Percentiles rank a stretch among this genome's conserved stretches.
Conservation (phyloP, 2,888 invertebrate species). For the Protonemura montana region DNA sequence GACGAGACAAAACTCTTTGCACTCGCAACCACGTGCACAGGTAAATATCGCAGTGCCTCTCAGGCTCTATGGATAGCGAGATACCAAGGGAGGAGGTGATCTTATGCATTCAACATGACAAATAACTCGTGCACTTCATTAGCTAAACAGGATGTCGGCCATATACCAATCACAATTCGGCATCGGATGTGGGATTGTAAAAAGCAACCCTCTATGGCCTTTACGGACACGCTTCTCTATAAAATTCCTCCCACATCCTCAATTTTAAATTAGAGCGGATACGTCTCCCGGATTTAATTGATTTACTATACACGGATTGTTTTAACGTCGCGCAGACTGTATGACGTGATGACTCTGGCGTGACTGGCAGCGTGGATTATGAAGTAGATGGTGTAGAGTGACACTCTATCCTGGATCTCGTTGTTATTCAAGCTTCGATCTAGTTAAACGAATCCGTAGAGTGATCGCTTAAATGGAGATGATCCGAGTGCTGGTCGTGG, state of each 20-base stretch:
- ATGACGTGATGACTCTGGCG: background rate
- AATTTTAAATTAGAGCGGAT: background rate
- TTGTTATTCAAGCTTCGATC: background rate
- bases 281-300: background rate
- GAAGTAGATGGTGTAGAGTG: background rate
- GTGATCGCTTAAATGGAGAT: background rate
- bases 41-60: background rate
- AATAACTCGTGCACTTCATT: slow-evolving; percentile 1
- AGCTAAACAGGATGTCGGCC: background rate
- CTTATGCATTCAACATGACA: background rate
- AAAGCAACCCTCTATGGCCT: background rate
- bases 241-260: slow-evolving; percentile 7
- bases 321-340: background rate
- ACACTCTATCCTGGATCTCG: background rate
- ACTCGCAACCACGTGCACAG: background rate
- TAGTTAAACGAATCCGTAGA: background rate
- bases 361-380: background rate
- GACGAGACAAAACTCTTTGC: slow-evolving; percentile 3
- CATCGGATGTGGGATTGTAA: background rate
- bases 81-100: background rate
- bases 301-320: background rate
- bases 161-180: background rate
- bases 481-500: background rate
- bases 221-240: background rate
- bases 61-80: background rate